Percentiles rank a stretch among this genome's conserved stretches.
Conservation (phyloP, 53 echinoderm and acorn worm genomes). For the Echinarachnius parma region DNA sequence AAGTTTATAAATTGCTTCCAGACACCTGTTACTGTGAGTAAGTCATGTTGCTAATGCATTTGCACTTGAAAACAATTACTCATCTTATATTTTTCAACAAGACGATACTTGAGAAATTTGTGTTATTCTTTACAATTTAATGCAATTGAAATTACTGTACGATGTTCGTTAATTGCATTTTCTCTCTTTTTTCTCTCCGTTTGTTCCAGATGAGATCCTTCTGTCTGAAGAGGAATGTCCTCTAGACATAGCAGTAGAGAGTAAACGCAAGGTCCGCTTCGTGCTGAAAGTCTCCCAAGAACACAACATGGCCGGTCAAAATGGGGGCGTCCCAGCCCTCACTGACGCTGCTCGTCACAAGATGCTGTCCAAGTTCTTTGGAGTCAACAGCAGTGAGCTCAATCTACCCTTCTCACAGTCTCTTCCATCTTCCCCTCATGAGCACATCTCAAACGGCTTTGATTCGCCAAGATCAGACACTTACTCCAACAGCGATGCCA, state of each 20-base stretch:
- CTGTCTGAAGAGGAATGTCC: constrained; percentile 79
- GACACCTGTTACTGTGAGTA: too few relatives aligned
- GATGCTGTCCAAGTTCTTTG: constrained; percentile 81
- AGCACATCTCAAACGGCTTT: constrained; percentile 11
- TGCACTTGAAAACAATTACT: too few relatives aligned
- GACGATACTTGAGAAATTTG: too few relatives aligned
- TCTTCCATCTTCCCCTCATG: constrained; percentile 29
- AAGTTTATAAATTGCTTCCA: too few relatives aligned
- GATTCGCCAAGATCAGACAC: constrained; percentile 40
- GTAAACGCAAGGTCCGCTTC: constrained; percentile 63
- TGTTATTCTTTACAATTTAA: too few relatives aligned
- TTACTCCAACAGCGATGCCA: constrained; percentile 50
- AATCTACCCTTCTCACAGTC: constrained; percentile 58
- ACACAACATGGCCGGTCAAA: constrained; percentile 25
- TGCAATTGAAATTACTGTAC: too few relatives aligned
- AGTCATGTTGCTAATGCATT: too few relatives aligned
- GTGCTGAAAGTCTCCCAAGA: constrained; percentile 46
- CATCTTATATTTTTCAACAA: too few relatives aligned
- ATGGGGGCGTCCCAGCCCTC: constrained; percentile 14
- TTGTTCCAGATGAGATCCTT: constrained; percentile 87
- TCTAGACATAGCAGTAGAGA: constrained; percentile 79
- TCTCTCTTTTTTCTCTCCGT: constrained; percentile 16
- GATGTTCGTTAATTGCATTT: too few relatives aligned
- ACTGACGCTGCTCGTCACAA: constrained; percentile 47
- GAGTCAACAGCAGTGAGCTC: constrained; percentile 75